A percentile compares a stretch with the other conserved stretches of the same genome.
Conservation (phyloP, 2,797 vertebrate species). For the Aplochiton taeniatus region DNA sequence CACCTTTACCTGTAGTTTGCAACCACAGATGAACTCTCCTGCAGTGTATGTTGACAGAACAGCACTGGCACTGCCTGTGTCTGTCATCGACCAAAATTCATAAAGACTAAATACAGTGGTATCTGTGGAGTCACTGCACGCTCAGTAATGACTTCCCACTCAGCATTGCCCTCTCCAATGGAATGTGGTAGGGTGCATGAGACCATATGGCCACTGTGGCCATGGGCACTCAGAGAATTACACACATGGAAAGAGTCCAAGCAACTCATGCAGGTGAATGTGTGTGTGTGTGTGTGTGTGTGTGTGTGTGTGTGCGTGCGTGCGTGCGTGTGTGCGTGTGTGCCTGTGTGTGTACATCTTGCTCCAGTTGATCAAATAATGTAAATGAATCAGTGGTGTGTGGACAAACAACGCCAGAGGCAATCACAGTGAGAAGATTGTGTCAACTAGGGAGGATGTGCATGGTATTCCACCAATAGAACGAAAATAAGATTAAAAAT, state of each 20-base stretch:
- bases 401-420: background rate
- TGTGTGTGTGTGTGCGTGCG: constrained; percentile 5
- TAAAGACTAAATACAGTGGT: too few relatives aligned
- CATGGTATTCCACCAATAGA: constrained; percentile 1
- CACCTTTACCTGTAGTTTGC: background rate
- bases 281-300: constrained; percentile 5
- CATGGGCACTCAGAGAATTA: background rate
- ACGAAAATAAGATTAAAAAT: constrained; percentile 9
- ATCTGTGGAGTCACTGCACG: too few relatives aligned
- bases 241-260: constrained; percentile 1
- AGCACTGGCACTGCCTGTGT: too few relatives aligned
- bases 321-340: constrained; percentile 5
- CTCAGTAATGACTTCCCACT: too few relatives aligned
- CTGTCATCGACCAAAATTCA: too few relatives aligned
- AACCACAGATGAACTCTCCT: too few relatives aligned
- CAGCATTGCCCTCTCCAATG: too few relatives aligned
- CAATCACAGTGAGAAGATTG: background rate
- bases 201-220: too few relatives aligned
- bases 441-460: background rate
- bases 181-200: too few relatives aligned
- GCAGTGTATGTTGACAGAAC: too few relatives aligned
- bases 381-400: background rate
- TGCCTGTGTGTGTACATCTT: background rate
- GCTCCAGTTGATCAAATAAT: background rate
- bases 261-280: constrained; percentile 9